Conservation (phyloP, 2,888 invertebrate species). For the Athalia rosae region DNA sequence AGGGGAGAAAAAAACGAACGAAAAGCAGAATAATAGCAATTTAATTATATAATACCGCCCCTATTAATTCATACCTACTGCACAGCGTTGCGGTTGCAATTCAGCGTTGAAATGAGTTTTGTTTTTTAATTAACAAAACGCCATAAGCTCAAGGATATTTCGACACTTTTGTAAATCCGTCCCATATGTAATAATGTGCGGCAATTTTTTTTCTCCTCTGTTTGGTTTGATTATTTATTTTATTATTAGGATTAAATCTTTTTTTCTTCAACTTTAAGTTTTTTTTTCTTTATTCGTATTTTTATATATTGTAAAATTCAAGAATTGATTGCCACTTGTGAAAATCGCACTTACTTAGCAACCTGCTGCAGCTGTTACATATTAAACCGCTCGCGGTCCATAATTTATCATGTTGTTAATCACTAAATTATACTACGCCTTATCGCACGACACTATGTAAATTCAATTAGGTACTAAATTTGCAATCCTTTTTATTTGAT, state of each 20-base stretch:
- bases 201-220: conserved; percentile 14
- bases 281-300: conserved; percentile 18
- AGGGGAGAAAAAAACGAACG: not conserved
- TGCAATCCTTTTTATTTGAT: conserved; percentile 57
- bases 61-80: too few relatives aligned
- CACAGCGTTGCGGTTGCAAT: too few relatives aligned
- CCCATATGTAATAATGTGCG: not conserved
- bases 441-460: conserved; percentile 59
- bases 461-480: conserved; percentile 35
- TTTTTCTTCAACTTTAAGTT: conserved; percentile 25
- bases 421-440: too few relatives aligned
- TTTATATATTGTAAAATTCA: conserved; percentile 54
- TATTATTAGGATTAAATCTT: conserved; percentile 33
- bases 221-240: conserved; percentile 46
- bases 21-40: too few relatives aligned
- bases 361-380: conserved; percentile 44
- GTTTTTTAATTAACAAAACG: not conserved
- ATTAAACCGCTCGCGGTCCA: conserved; percentile 48
- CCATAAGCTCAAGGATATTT: conserved; percentile 24
- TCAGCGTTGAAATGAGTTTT: too few relatives aligned
- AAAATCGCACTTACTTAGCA: conserved; percentile 25
- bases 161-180: conserved; percentile 26
- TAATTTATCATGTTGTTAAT: too few relatives aligned
- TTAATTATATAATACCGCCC: too few relatives aligned
- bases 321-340: conserved; percentile 60